Evolutionary conservation across 2,888 invertebrate genomes (phyloP), one percentile per base, ranked within the genome.

Genomic region (Parnassius orleans): DNA sequence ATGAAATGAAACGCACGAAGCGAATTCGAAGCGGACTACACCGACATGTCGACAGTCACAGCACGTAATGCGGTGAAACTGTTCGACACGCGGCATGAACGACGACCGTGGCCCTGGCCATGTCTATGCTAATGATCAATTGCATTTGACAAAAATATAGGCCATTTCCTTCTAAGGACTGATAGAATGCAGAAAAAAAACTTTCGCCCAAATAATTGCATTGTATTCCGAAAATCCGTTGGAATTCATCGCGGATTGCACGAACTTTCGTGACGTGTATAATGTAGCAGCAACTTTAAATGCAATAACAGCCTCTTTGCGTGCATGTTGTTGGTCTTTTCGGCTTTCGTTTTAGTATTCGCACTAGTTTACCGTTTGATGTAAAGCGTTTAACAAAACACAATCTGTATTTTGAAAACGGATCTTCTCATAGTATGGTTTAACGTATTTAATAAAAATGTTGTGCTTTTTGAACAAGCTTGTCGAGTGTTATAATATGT

Each of bases 1-100:
- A 73, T 67, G 72, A 75, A 77, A 79, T 74, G 71, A 75, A 77
- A 78, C 73, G 71, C 19, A 75, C 70, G 70, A 75, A 75, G 72
- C 66, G 69, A 65, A 69, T 69, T 67, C 53, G 60, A 56, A 66
- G 50, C 57, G 56, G 54, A 57, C 60, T 69, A 70, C 71, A 69
- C 69, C 65, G 53, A 61, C 53, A 55, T 71, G 77, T 78, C 69
- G 69, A 65, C 65, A 86, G 70, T 81, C 80, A 64, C 53, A 57
- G 74, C 87, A 86, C 86, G 86, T 81, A 75, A 64, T 57, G 60
- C 66, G 72, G 86, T 78, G 86, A 86, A 86, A 87, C 78, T 79
- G 69, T 70, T 62, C 56, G 66, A 66, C 72, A 66, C 66, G 69
- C 47, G 14, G 47, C 62, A 61, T 65, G 72, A 65, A 64, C 65